phyloP scores from a whole-genome alignment of 2,113 vertebrate species.

The Spilogale gracilis region DNA sequence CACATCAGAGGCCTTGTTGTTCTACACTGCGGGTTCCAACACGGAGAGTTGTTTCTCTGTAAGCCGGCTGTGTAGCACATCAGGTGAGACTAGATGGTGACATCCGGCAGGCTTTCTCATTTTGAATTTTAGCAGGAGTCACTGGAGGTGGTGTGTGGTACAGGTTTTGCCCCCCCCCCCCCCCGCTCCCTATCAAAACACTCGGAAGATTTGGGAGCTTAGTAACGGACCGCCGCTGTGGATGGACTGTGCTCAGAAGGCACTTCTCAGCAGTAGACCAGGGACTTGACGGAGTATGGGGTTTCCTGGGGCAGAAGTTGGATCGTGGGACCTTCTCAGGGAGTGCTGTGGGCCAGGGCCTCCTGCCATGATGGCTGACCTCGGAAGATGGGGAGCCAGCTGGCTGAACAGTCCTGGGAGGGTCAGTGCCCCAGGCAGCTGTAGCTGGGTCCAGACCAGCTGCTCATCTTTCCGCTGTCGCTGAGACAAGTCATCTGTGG shows the following conservation, averaged over 20 bases:
- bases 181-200: too few relatives aligned
- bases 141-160: not conserved
- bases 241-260: fast-evolving
- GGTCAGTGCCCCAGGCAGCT: not conserved
- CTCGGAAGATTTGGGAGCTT: not conserved
- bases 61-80: not conserved
- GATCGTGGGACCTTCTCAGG: not conserved
- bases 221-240: too few relatives aligned
- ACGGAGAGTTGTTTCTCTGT: not conserved
- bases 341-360: not conserved
- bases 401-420: not conserved
- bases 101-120: fast-evolving
- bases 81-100: not conserved
- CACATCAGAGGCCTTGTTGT: not conserved
- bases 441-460: not conserved
- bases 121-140: not conserved
- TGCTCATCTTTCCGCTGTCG: not conserved
- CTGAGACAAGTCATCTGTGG: fast-evolving
- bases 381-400: not conserved
- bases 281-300: not conserved
- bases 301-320: not conserved
- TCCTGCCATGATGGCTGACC: not conserved
- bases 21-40: not conserved
- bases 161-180: not conserved
- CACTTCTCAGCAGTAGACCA: not conserved